A percentile compares a stretch with the other conserved stretches of the same genome.
phyloP scores from a whole-genome alignment of 2,888 invertebrate species.

The Oscheius onirici region DNA sequence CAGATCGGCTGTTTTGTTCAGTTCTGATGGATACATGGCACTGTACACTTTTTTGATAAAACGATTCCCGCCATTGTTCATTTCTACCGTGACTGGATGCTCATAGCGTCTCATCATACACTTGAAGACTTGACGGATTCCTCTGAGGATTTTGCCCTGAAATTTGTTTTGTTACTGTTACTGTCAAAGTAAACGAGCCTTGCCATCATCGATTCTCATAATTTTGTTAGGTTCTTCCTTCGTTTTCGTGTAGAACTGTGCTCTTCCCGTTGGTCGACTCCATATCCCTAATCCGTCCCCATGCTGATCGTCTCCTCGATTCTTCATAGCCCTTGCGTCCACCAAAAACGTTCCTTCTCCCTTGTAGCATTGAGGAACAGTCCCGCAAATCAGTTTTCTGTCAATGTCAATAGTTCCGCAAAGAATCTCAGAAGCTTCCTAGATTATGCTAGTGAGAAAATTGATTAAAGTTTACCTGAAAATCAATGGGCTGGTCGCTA shows the following conservation, averaged over 20 bases:
- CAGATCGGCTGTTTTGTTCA: constrained; percentile 10
- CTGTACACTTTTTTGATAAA: constrained; percentile 44
- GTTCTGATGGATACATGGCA: constrained; percentile 31
- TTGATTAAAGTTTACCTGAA: constrained; percentile 28
- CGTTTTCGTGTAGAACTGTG: constrained; percentile 34
- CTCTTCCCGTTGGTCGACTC: constrained; percentile 50
- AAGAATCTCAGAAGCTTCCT: constrained; percentile 53
- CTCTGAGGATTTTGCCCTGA: constrained; percentile 16
- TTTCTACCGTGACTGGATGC: constrained; percentile 25
- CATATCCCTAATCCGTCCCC: constrained; percentile 43
- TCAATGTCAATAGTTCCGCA: constrained; percentile 38
- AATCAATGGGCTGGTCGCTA: constrained; percentile 44
- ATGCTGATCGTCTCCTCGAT: constrained; percentile 17
- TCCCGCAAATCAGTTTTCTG: constrained; percentile 41
- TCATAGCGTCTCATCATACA: constrained; percentile 38
- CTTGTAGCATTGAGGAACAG: constrained; percentile 41
- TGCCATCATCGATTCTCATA: constrained; percentile 44
- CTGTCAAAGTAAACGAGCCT: not conserved
- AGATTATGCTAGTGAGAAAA: not conserved
- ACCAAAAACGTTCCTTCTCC: constrained; percentile 50
- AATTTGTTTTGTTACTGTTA: not conserved
- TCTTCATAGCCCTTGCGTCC: constrained; percentile 19
- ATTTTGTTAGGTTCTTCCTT: constrained; percentile 32
- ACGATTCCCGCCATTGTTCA: constrained; percentile 20
- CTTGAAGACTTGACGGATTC: constrained; percentile 23